A percentile compares a stretch with the other conserved stretches of the same genome.
These are phyloP conservation scores for Eleutherodactylus coqui DNA, from an alignment of 2,797 vertebrate genomes.

Conservation along the genomic window DNA sequence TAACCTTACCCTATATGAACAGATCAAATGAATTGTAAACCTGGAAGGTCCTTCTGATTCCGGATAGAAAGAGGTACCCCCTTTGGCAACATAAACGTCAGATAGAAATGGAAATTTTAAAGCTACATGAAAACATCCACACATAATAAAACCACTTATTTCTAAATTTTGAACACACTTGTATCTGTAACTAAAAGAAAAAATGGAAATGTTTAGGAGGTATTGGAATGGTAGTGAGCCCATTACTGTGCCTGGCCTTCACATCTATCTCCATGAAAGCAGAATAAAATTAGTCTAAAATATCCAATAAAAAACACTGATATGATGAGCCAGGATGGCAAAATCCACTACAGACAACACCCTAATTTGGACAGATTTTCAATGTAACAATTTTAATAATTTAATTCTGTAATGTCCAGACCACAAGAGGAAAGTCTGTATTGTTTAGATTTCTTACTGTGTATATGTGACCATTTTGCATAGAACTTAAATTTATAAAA, in stretches of 20 bases:
- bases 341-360: not conserved
- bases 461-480: conserved; percentile 6
- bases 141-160: not conserved
- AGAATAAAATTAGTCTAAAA: not conserved
- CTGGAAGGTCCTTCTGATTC: not conserved
- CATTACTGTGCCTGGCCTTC: conserved; percentile 8
- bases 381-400: not conserved
- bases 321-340: not conserved
- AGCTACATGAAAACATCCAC: not conserved
- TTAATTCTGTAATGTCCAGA: not conserved
- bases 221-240: not conserved
- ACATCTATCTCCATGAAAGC: not conserved
- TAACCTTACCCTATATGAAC: not conserved
- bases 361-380: too few relatives aligned
- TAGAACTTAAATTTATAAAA: not conserved
- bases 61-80: not conserved
- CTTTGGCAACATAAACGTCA: conserved; percentile 40
- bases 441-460: not conserved
- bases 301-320: not conserved
- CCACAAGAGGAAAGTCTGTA: not conserved
- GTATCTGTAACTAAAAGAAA: not conserved
- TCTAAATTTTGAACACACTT: not conserved
- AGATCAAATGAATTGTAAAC: conserved; percentile 25
- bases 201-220: not conserved
- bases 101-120: not conserved